Evolutionary conservation across 2,888 invertebrate genomes (phyloP), one percentile per base, ranked within the genome.

Genomic region (Drosophila putrida): DNA sequence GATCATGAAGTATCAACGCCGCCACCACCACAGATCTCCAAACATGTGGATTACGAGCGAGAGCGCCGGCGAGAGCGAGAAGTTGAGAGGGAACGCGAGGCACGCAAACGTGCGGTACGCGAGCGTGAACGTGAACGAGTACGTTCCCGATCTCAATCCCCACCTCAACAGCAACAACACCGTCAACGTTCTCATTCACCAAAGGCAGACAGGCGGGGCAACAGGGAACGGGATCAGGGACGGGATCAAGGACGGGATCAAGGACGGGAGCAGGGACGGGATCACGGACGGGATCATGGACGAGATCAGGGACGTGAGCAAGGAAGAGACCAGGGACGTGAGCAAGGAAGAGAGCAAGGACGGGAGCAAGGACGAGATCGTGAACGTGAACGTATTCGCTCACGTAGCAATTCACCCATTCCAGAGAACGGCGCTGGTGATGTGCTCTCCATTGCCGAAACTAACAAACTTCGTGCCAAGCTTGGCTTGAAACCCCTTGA

Each of bases 401-500:
- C 75, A 10, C 75, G 76, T 9, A 78, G 75, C 20, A 58, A 59
- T n/a, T 76, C 93, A 3, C 93, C 93, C 4, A 87, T 93, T 44
- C 91, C 92, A 0, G 92, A 92, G 50, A 92, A 89, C 66, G 93
- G 93, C 0, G 92, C 92, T 11, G 93, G 93, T 0, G 94, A 92
- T 87, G 95, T 94, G 83, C 93, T 97, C 15, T 97, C 97, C 0
- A 94, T 98, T 50, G 95, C 96, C 57, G 97, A 97, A 84, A 97
- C 97, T 5, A 98, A 98, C 93, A 96, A 96, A 78, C 93, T 99
- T 10, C 94, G 99, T 86, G 97, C 97, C 1, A 98, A 98, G 91
- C 94, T 99, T 27, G 99, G 99, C 0, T 93, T 99, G 36, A 98
- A 98, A 90, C 99, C 99, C 0, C 93, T 99, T 4, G 96, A 98